Evolutionary conservation across 2,888 invertebrate species (phyloP).

Genomic region (Achlya flavicornis): DNA sequence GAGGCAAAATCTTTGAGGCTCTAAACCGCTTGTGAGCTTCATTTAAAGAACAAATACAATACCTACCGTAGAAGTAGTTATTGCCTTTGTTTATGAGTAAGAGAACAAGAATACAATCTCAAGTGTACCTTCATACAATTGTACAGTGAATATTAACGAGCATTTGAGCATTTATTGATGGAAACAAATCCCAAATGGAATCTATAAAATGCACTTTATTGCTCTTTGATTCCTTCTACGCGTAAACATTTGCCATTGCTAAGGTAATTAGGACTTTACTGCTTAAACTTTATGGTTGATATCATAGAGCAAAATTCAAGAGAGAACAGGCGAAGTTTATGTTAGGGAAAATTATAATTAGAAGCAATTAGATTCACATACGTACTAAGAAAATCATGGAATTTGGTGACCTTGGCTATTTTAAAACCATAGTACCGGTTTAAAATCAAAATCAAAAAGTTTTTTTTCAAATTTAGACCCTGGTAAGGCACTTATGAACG

Average conservation of each 20-base stretch:
- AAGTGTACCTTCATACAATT: neutral
- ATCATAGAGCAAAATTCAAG: conserved; percentile 1
- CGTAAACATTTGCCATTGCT: conserved; percentile 45
- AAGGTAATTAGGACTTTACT: conserved; percentile 22
- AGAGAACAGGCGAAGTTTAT: conserved; percentile 18
- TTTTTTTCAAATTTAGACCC: too few species aligned
- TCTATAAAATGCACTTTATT: conserved; percentile 68
- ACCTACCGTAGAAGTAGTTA: neutral
- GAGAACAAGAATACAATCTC: neutral
- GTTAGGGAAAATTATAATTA: conserved; percentile 30
- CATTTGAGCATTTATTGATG: conserved; percentile 62
- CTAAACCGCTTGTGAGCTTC: too few species aligned
- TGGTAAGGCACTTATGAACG: too few species aligned
- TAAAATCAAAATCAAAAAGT: too few species aligned
- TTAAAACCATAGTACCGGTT: too few species aligned
- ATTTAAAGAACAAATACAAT: neutral
- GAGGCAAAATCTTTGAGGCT: too few species aligned
- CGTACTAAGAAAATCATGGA: too few species aligned
- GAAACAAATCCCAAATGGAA: conserved; percentile 72
- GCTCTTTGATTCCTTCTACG: conserved; percentile 68
- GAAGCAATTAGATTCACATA: conserved; percentile 40
- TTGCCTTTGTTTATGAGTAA: neutral
- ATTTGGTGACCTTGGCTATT: conserved; percentile 9
- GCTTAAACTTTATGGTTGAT: neutral
- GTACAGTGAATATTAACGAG: conserved; percentile 48